Conservation (phyloP, 2,888 invertebrate genomes). For the Drosophila anceps region DNA sequence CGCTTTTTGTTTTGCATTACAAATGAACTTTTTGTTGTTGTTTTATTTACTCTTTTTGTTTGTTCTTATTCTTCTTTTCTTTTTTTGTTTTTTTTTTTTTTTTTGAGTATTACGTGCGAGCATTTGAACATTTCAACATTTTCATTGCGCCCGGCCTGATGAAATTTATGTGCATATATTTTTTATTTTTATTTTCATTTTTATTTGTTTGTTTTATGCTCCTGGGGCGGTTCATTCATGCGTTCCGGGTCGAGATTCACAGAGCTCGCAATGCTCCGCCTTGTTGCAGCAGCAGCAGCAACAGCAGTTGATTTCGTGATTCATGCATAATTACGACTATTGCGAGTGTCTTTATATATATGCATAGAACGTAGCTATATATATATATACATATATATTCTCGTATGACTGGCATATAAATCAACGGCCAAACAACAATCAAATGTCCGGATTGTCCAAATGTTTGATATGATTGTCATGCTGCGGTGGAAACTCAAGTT, state of each 20-base stretch:
- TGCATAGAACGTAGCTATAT: slow-evolving; percentile 24
- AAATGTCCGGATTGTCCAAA: slow-evolving; percentile 36
- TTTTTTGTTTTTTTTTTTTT: slow-evolving; percentile 34
- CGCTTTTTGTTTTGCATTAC: slow-evolving; percentile 68
- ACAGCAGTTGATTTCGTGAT: slow-evolving; percentile 64
- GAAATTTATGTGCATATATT: slow-evolving; percentile 75
- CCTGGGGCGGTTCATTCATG: slow-evolving; percentile 66
- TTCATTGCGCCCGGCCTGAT: slow-evolving; percentile 67
- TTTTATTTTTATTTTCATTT: slow-evolving; percentile 9
- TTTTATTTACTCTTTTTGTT: slow-evolving; percentile 16
- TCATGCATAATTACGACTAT: slow-evolving; percentile 69
- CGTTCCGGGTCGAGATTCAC: slow-evolving; percentile 57
- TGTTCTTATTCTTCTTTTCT: background rate
- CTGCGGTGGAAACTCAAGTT: background rate
- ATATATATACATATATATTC: slow-evolving; percentile 5
- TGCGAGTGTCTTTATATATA: slow-evolving; percentile 36
- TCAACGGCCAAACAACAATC: slow-evolving; percentile 41
- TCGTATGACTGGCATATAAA: slow-evolving; percentile 55
- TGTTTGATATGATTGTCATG: slow-evolving; percentile 33
- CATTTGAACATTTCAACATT: slow-evolving; percentile 74
- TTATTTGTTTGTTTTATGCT: slow-evolving; percentile 6
- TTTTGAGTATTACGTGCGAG: slow-evolving; percentile 61
- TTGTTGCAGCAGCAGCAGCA: slow-evolving; percentile 17
- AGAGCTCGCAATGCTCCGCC: slow-evolving; percentile 11
- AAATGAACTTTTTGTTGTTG: slow-evolving; percentile 53